These are phyloP conservation scores for Holotrichia oblita DNA, from an alignment of 1,140 invertebrate genomes.

Conservation along the genomic window DNA sequence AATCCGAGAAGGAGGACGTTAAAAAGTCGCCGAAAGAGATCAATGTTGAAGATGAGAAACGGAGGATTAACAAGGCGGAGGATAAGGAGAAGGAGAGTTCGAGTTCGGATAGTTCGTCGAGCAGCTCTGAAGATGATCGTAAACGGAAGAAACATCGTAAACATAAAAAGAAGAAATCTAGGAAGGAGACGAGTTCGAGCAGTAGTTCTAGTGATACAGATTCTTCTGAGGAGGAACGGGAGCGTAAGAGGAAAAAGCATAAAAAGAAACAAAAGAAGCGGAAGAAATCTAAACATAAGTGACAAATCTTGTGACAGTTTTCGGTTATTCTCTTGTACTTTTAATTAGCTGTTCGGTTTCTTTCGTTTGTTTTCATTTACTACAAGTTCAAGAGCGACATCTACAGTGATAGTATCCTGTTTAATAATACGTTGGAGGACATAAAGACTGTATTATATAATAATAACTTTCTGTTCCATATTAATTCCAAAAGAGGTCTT, in stretches of 20 bases:
- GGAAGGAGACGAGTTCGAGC: conserved; percentile 54
- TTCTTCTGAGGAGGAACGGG: conserved; percentile 56
- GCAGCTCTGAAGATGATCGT: conserved; percentile 63
- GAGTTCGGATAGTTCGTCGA: conserved; percentile 61
- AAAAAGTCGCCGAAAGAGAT: conserved; percentile 60
- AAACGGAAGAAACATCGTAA: conserved; percentile 62
- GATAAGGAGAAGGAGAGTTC: conserved; percentile 60
- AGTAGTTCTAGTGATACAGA: conserved; percentile 54
- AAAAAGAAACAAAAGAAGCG: conserved; percentile 66
- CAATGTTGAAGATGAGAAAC: conserved; percentile 62
- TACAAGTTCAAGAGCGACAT: neutral
- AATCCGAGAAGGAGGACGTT: conserved; percentile 61
- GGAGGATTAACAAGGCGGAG: conserved; percentile 61
- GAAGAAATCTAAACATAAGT: conserved; percentile 67
- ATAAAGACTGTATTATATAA: neutral
- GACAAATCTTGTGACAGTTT: neutral
- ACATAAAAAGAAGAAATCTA: conserved; percentile 54
- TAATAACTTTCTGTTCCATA: neutral
- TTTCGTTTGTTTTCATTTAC: neutral
- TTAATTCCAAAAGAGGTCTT: neutral
- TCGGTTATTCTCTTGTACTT: neutral
- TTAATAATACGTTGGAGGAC: neutral
- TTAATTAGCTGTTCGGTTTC: neutral
- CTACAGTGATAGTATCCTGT: neutral
- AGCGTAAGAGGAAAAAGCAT: conserved; percentile 56